phyloP scores from a whole-genome alignment of 2,888 invertebrate genomes.

The Drosophila merina region DNA sequence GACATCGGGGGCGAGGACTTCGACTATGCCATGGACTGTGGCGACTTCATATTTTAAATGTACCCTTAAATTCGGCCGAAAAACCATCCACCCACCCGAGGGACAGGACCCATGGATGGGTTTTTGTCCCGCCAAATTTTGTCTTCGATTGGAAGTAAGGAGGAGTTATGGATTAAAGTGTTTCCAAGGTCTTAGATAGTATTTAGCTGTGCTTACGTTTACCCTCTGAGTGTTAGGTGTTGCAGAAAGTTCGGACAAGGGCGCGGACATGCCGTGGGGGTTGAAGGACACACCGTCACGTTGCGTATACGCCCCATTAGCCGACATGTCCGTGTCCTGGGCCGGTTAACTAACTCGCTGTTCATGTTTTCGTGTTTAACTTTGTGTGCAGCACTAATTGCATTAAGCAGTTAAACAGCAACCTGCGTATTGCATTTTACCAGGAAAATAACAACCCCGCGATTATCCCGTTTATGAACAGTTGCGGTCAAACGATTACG shows the following conservation, averaged over 20 bases:
- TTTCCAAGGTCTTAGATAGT: constrained; percentile 36
- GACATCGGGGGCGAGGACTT: constrained; percentile 86
- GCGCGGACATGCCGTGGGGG: neutral
- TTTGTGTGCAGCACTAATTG: constrained; percentile 17
- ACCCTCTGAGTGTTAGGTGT: constrained; percentile 37
- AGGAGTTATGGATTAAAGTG: neutral
- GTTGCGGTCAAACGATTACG: constrained; percentile 10
- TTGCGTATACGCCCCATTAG: constrained; percentile 43
- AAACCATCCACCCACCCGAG: constrained; percentile 6
- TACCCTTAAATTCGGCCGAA: constrained; percentile 5
- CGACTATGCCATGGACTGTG: constrained; percentile 89
- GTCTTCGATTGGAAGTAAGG: constrained; percentile 21
- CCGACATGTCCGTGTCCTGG: constrained; percentile 1
- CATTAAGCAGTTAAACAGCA: constrained; percentile 16
- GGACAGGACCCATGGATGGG: constrained; percentile 8
- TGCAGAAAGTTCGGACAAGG: constrained; percentile 5
- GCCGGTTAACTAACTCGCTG: constrained; percentile 4
- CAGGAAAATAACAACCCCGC: neutral
- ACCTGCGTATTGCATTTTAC: constrained; percentile 8
- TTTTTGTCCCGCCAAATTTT: constrained; percentile 43
- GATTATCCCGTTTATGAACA: neutral
- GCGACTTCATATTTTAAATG: constrained; percentile 88
- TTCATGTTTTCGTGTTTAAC: neutral
- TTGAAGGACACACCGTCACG: neutral
- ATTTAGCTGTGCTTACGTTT: constrained; percentile 36